Base-by-base conservation (phyloP, 2,797 vertebrate species). In the Pristis pectinata region DNA sequence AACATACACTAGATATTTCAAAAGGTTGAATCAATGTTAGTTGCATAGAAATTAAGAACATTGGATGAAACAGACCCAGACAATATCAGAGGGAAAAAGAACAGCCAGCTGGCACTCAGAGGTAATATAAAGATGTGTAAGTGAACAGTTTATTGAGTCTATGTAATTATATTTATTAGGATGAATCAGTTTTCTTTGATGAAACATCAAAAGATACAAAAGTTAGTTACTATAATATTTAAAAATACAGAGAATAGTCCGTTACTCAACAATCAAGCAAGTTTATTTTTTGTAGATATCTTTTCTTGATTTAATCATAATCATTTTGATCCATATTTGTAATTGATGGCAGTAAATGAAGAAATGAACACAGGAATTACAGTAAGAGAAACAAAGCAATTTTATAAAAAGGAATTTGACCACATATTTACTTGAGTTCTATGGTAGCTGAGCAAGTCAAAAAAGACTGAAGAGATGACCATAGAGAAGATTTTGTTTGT, bases 1-100 rank as follows among this genome's bases (percentile, higher is more conserved):
- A 95, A 10, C 11, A 94, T 91, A 67, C 76, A 93, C 72, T 94
- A 37, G 56, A 15, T 95, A 92, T 94, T 95, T 13, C 94, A 27
- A 95, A 95, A 92, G 74, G 77, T 93, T 67, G 85, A 95, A 95
- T 94, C 94, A 95, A 89, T 89, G 85, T 83, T 95, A 7, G 17
- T 94, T 83, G 77, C 77, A 77, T 83, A 79, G 13, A 80, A 61
- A 95, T 95, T 94, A 94, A 94, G 82, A 95, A 95, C 94, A 95
- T 94, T 94, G 95, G 13, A 19, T 94, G 93, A 49, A 93, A 53
- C 41, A 44, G 70, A 34, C 41, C 80, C 67, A 30, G 44, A 44
- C 92, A 93, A 93, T 74, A 93, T 70, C 27, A 41, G 37, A 49
- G 37, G 49, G 67, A 72, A 24, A 74, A 53, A 93, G 30, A 93